Conservation (phyloP, 2,888 invertebrate species). For the Andrena marginata region DNA sequence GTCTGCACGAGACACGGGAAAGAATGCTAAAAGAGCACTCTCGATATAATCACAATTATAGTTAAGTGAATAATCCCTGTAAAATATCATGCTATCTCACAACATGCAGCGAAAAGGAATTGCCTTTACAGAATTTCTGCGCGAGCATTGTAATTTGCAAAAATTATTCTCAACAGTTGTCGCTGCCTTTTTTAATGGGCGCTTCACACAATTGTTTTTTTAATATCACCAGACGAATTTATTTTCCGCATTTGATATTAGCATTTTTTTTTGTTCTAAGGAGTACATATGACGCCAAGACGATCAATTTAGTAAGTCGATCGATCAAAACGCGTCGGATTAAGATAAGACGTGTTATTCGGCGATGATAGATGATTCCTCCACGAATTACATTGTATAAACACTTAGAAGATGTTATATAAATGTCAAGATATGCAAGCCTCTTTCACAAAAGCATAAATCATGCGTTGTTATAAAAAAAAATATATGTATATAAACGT, state of each 20-base stretch:
- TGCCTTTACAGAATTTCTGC: conserved; percentile 33
- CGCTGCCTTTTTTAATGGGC: not conserved
- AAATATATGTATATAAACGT: conserved; percentile 22
- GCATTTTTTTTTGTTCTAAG: not conserved
- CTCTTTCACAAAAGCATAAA: conserved; percentile 25
- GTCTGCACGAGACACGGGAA: conserved; percentile 55
- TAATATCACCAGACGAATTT: conserved; percentile 1
- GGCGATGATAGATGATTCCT: conserved; percentile 13
- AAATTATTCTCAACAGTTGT: not conserved
- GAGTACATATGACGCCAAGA: not conserved
- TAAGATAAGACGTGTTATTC: conserved; percentile 1
- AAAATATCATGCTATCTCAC: conserved; percentile 76
- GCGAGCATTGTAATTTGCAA: conserved; percentile 23
- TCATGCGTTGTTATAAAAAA: conserved; percentile 46
- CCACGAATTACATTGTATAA: conserved; percentile 27
- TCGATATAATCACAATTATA: conserved; percentile 55
- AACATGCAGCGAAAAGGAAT: conserved; percentile 74
- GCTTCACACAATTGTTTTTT: not conserved
- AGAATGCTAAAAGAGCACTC: conserved; percentile 64
- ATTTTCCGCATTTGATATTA: not conserved
- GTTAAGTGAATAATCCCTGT: conserved; percentile 59
- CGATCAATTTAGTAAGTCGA: not conserved
- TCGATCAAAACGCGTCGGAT: not conserved
- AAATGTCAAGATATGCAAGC: conserved; percentile 42
- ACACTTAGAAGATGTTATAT: conserved; percentile 18